These are phyloP conservation scores for Bruchidius siliquastri DNA, from an alignment of 2,888 invertebrate species.

Conservation along the genomic window DNA sequence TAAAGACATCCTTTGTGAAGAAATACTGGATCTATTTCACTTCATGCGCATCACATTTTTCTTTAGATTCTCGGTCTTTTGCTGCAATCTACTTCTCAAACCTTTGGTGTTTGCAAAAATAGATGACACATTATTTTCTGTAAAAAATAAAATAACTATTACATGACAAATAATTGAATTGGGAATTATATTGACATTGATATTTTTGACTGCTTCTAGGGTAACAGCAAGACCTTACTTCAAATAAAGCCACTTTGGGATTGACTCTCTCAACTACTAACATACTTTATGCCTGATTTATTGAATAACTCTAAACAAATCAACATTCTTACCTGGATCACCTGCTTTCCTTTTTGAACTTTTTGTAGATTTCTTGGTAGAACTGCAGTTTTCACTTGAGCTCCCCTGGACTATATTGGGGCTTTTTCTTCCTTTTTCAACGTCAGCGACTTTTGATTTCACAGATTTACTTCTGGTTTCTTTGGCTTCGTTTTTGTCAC, in stretches of 20 bases:
- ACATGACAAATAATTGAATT: background rate
- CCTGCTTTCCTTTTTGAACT: background rate
- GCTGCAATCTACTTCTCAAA: conserved; percentile 24
- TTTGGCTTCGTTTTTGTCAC: conserved; percentile 3
- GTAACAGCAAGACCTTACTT: too few relatives aligned
- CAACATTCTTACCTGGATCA: background rate
- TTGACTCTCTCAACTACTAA: too few relatives aligned
- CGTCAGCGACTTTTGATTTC: background rate
- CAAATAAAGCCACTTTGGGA: too few relatives aligned
- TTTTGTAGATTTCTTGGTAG: background rate
- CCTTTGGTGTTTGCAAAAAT: conserved; percentile 11
- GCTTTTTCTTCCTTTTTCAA: background rate
- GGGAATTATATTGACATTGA: too few relatives aligned
- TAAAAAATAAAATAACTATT: background rate
- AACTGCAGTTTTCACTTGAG: background rate
- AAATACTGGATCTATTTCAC: conserved; percentile 3
- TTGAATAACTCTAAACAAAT: background rate
- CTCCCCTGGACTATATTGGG: background rate
- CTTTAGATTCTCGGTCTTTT: conserved; percentile 24
- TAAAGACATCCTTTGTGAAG: background rate
- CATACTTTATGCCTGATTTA: too few relatives aligned
- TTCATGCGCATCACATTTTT: conserved; percentile 18
- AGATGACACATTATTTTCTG: background rate
- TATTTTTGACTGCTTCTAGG: too few relatives aligned
- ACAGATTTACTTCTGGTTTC: background rate